Evolutionary conservation across 2,797 vertebrate species (phyloP).

Genomic region (Falco columbarius): DNA sequence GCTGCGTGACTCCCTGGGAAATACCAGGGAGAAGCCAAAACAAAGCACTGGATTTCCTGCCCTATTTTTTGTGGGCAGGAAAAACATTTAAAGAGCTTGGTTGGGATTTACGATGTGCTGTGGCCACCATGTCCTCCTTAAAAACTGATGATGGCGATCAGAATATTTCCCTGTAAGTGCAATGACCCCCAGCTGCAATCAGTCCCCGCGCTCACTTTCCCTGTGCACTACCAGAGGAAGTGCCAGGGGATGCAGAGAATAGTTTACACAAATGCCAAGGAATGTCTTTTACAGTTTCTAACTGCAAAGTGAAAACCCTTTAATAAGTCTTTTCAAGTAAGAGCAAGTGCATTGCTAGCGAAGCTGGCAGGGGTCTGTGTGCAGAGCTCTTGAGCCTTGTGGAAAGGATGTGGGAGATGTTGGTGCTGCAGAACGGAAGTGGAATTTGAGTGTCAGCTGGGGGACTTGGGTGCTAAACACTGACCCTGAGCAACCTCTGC

Average conservation of each 20-base stretch:
- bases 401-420: rapidly evolving
- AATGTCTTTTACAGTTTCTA: not conserved
- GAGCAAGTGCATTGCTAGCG: not conserved
- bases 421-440: not conserved
- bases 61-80: not conserved
- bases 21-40: not conserved
- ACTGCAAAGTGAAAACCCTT: not conserved
- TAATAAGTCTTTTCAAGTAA: not conserved
- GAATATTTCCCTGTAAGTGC: not conserved
- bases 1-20: not conserved
- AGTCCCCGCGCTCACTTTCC: not conserved
- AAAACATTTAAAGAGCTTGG: not conserved
- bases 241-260: not conserved
- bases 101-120: not conserved
- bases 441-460: not conserved
- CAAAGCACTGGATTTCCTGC: not conserved
- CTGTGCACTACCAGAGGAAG: not conserved
- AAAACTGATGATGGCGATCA: not conserved
- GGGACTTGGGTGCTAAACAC: not conserved
- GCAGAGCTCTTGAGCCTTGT: not conserved
- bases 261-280: rapidly evolving
- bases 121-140: not conserved
- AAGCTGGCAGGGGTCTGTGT: not conserved
- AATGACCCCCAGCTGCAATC: not conserved
- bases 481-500: not conserved